phyloP scores from a whole-genome alignment of 2,888 invertebrate species.

The Spilosoma lubricipeda region DNA sequence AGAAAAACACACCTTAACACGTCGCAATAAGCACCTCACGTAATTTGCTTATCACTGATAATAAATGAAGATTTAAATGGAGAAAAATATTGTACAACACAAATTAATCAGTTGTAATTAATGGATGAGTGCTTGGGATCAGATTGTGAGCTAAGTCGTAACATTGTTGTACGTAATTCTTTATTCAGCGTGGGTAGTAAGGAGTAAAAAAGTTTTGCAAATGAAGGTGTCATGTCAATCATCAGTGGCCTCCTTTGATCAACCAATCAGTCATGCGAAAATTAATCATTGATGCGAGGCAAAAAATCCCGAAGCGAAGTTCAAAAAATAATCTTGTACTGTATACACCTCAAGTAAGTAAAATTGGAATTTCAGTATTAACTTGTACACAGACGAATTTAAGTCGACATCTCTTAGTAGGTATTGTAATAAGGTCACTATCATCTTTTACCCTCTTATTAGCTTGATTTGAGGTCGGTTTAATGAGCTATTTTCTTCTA shows the following conservation, averaged over 20 bases:
- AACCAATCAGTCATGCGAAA: neutral
- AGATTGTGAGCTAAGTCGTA: slow-evolving; percentile 34
- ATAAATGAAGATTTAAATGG: slow-evolving; percentile 45
- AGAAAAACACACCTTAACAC: slow-evolving; percentile 29
- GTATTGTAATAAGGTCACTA: no score
- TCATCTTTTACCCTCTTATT: no score
- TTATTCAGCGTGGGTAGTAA: slow-evolving; percentile 35
- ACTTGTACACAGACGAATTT: no score
- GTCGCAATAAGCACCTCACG: slow-evolving; percentile 9
- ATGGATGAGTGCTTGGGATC: slow-evolving; percentile 35
- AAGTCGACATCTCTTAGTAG: no score
- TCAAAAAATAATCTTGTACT: neutral
- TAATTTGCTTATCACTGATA: slow-evolving; percentile 36
- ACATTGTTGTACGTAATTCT: slow-evolving; percentile 25
- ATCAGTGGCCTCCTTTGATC: slow-evolving; percentile 6
- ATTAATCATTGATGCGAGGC: neutral
- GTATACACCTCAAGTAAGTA: no score
- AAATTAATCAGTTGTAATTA: slow-evolving; percentile 46
- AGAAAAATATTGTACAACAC: slow-evolving; percentile 46
- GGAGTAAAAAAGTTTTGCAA: slow-evolving; percentile 14
- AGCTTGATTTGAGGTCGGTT: no score
- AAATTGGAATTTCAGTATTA: no score
- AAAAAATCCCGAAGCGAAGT: neutral
- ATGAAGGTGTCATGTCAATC: slow-evolving; percentile 17
- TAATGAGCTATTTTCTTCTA: no score